These are phyloP conservation scores for Tetragonisca angustula DNA, from an alignment of 2,888 invertebrate species.

Conservation along the genomic window DNA sequence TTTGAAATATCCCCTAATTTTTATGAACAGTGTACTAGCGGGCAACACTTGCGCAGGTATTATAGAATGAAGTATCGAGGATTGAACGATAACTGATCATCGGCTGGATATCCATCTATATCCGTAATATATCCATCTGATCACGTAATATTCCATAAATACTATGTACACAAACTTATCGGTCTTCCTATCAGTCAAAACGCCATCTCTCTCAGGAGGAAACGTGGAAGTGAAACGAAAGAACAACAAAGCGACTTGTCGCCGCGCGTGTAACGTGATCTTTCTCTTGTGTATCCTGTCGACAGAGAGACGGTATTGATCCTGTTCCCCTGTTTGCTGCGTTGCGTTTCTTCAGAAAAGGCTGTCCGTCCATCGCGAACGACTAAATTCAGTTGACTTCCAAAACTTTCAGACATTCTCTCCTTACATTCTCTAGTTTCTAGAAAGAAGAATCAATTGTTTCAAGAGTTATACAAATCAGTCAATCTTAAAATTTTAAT, in stretches of 20 bases:
- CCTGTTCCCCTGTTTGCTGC: conserved; percentile 37
- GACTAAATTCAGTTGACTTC: not conserved
- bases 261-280: conserved; percentile 25
- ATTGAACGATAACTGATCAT: not conserved
- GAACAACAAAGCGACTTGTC: conserved; percentile 28
- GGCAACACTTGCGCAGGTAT: too few relatives aligned
- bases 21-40: too few relatives aligned
- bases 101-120: not conserved
- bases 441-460: not conserved
- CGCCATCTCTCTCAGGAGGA: not conserved
- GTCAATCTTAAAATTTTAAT: too few relatives aligned
- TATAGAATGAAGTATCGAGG: not conserved
- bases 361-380: not conserved
- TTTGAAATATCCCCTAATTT: too few relatives aligned
- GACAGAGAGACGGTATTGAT: conserved; percentile 53
- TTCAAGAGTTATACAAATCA: too few relatives aligned
- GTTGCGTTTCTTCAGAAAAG: conserved; percentile 29
- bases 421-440: not conserved
- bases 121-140: not conserved
- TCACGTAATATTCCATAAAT: not conserved
- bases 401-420: too few relatives aligned
- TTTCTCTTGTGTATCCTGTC: conserved; percentile 17
- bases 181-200: not conserved
- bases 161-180: not conserved
- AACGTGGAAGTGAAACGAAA: conserved; percentile 5